Base-by-base conservation (phyloP, 2,888 invertebrate species). In the Drymonia ruficornis region DNA sequence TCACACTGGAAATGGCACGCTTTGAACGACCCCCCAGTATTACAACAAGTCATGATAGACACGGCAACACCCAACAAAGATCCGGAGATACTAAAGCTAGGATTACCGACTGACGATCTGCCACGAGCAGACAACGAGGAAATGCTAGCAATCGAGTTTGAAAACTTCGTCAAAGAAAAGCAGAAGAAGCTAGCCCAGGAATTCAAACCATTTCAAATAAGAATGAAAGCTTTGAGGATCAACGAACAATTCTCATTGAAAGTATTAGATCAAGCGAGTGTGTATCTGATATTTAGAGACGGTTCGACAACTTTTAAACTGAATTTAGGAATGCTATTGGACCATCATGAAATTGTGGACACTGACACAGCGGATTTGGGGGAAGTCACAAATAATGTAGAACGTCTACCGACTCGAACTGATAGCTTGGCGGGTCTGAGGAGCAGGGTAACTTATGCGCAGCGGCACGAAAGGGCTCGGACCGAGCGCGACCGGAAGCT, bases 1-100 rank as follows among this genome's bases (percentile, higher is more conserved):
- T 81, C 91, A 3, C 85, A 87, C 46, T 92, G 92, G 92, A 87
- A 90, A 65, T 92, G 92, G 92, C 92, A 92, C 55, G 83, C 87
- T 0, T 63, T 92, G 44, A 91, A 91, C 55, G 91, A 92, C 60
- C 91, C 91, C 18, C 91, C 91, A 3, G 83, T 87, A 1, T 68
- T 91, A 31, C 90, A 90, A 60, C 86, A 88, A 70, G 89, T 91
- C n/a, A 91, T 91, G 91, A 86, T 89, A 51, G 89, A 92, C 60
- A 90, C 88, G 0, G 83, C 87, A 64, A 76, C 89, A 78, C 65
- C 85, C 4, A 81, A 83, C 50, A 91, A 91, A 72, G 92, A 92
- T 56, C 84, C 86, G 1, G 60, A 64, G 2, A 91, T 91, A 59
- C 9, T 84, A 12, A 85, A 85, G 61, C 70, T 90, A 40, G 83